Conservation (phyloP, 1,140 invertebrate genomes). For the Trialeurodes vaporariorum region DNA sequence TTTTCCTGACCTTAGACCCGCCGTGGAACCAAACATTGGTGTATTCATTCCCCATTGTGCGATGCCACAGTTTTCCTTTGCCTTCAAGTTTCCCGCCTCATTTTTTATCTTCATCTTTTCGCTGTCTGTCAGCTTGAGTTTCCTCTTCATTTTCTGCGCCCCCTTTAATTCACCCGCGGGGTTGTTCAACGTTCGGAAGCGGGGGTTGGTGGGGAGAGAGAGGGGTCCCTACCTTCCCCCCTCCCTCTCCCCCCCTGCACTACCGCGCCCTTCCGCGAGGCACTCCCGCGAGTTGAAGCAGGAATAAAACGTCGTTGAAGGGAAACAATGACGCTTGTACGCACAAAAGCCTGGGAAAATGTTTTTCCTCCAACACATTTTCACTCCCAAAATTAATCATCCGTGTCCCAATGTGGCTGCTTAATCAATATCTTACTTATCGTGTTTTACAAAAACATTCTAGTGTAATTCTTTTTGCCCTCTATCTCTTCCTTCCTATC, state of each 20-base stretch:
- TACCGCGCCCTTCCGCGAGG: not conserved
- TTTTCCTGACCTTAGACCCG: too few species aligned
- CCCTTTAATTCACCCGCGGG: not conserved
- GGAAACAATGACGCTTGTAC: not conserved
- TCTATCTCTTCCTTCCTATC: too few species aligned
- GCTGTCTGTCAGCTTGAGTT: not conserved
- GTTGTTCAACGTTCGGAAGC: not conserved
- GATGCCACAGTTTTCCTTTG: too few species aligned
- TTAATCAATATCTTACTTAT: not conserved
- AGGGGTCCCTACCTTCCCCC: too few species aligned
- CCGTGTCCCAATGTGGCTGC: not conserved
- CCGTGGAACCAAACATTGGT: too few species aligned
- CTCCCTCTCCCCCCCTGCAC: not conserved
- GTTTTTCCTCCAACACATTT: not conserved
- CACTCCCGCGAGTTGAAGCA: not conserved
- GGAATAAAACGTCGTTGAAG: not conserved
- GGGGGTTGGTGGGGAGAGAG: too few species aligned
- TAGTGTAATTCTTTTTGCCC: too few species aligned
- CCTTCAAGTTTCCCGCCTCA: too few species aligned
- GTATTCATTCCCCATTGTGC: too few species aligned
- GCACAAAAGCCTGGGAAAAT: not conserved
- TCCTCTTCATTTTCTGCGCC: not conserved
- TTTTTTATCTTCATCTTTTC: constrained; percentile 1
- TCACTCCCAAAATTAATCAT: not conserved
- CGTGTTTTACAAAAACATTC: too few species aligned